These are phyloP conservation scores for Potorous gilbertii DNA, from an alignment of 2,797 vertebrate species.

Conservation along the genomic window DNA sequence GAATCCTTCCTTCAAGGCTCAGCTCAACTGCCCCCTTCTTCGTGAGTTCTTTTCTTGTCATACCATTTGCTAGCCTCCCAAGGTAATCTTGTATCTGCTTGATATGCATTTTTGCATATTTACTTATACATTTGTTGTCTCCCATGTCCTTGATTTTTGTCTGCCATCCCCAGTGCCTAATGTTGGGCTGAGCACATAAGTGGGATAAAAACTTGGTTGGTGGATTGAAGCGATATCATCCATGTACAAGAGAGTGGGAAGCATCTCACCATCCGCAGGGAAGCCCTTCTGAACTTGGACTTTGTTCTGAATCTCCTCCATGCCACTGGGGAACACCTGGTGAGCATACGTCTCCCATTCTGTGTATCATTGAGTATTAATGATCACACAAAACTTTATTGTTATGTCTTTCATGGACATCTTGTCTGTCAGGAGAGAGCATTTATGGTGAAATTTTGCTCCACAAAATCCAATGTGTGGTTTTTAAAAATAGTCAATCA, in stretches of 20 bases:
- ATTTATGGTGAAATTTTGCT: neutral
- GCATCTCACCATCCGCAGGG: neutral
- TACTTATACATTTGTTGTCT: neutral
- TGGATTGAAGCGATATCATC: neutral
- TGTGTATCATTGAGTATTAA: neutral
- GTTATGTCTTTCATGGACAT: neutral
- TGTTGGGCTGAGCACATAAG: neutral
- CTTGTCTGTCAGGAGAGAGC: neutral
- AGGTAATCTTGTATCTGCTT: neutral
- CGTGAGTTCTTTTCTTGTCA: neutral
- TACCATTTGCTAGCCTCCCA: neutral
- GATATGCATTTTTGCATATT: neutral
- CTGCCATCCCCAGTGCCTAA: neutral
- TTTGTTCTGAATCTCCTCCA: neutral
- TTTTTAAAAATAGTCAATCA: neutral
- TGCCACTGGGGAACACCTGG: neutral
- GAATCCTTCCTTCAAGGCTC: neutral
- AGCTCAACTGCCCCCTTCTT: neutral
- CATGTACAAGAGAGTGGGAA: neutral
- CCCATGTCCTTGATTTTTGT: neutral
- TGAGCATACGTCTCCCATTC: neutral
- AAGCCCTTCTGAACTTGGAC: neutral
- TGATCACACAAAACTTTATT: neutral
- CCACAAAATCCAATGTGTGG: neutral
- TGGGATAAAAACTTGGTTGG: neutral